Conservation (phyloP, 2,797 vertebrate species). For the Micrastur ruficollis region DNA sequence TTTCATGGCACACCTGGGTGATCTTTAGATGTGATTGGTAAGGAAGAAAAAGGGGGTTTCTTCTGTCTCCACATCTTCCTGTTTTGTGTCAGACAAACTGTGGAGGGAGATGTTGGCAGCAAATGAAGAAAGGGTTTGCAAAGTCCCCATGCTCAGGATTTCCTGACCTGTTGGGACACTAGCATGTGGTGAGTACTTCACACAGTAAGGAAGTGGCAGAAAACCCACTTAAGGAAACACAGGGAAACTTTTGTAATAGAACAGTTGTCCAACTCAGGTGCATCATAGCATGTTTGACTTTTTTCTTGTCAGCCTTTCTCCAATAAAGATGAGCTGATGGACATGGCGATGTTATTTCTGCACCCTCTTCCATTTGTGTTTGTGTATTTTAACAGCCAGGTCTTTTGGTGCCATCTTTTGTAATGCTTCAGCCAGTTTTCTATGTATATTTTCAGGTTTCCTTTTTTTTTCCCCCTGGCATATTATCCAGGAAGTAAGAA, state of each 20-base stretch:
- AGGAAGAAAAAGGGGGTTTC: neutral
- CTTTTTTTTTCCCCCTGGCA: neutral
- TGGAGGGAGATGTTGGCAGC: neutral
- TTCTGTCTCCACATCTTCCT: neutral
- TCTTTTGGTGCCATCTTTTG: neutral
- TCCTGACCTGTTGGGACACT: neutral
- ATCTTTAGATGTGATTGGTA: neutral
- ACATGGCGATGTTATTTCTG: neutral
- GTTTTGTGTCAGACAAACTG: neutral
- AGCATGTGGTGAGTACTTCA: neutral
- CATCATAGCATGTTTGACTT: neutral
- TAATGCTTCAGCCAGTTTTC: neutral
- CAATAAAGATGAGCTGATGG: neutral
- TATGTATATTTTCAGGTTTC: neutral
- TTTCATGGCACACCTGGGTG: neutral
- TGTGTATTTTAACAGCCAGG: neutral
- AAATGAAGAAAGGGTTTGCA: neutral
- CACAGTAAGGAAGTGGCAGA: neutral
- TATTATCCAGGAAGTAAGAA: conserved; percentile 7
- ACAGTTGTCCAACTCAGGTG: neutral
- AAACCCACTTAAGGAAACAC: neutral
- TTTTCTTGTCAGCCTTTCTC: neutral
- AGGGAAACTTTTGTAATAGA: neutral
- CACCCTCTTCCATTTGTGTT: neutral
- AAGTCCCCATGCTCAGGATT: neutral